phyloP scores from a whole-genome alignment of 2,113 vertebrate species.

The Myiozetetes cayanensis region DNA sequence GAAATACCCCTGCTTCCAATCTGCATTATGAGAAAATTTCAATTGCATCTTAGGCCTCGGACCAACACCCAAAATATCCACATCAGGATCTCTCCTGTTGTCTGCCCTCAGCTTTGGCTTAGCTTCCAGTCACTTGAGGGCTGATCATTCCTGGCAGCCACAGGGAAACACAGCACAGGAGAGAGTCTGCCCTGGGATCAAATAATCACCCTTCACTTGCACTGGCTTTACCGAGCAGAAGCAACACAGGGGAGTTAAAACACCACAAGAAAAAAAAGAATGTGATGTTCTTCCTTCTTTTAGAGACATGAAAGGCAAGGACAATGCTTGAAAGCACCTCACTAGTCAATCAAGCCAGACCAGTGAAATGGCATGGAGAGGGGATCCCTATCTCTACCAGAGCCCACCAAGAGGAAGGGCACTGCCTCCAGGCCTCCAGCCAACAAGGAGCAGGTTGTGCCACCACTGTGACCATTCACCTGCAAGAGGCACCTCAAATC shows the following conservation, averaged over 20 bases:
- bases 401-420: neutral
- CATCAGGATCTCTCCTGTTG: neutral
- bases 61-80: neutral
- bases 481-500: neutral
- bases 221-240: neutral
- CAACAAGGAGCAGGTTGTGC: neutral
- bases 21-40: neutral
- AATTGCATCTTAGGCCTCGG: neutral
- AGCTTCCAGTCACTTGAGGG: neutral
- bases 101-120: neutral
- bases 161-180: neutral
- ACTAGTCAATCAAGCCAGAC: neutral
- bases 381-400: neutral
- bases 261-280: neutral
- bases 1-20: neutral
- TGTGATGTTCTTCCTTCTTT: neutral
- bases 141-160: neutral
- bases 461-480: neutral
- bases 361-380: neutral
- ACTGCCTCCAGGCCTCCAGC: neutral
- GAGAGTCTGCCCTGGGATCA: neutral
- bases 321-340: neutral
- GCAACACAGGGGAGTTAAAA: neutral
- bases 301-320: neutral
- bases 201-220: neutral